These are phyloP conservation scores for Chaunax sp. DNA, from an alignment of 2,797 vertebrate genomes.

Conservation along the genomic window DNA sequence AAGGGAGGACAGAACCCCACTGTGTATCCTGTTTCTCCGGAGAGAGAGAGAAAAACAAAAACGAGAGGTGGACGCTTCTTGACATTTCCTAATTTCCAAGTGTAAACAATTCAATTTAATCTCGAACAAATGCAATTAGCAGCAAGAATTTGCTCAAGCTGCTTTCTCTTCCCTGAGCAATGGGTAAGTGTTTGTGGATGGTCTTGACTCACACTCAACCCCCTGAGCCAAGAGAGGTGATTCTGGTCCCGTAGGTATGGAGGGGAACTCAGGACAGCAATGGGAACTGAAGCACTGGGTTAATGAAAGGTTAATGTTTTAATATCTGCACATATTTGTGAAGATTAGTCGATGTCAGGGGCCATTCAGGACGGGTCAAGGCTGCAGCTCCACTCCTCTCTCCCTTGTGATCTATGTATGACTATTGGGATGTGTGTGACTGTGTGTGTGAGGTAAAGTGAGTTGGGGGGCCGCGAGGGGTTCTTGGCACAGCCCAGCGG, in stretches of 20 bases:
- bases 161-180: conserved; percentile 29
- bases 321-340: conserved; percentile 72
- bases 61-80: conserved; percentile 58
- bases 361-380: conserved; percentile 30
- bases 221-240: background rate
- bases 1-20: conserved; percentile 68
- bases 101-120: conserved; percentile 74
- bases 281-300: conserved; percentile 13
- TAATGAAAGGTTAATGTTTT: conserved; percentile 54
- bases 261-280: conserved; percentile 3
- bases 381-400: conserved; percentile 23
- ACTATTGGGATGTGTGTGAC: conserved; percentile 26
- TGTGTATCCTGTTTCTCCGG: conserved; percentile 55
- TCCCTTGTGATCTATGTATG: conserved; percentile 29
- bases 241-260: background rate
- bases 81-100: conserved; percentile 50
- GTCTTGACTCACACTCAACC: conserved; percentile 27
- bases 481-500: conserved; percentile 68
- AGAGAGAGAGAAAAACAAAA: conserved; percentile 39
- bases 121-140: conserved; percentile 76
- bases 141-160: conserved; percentile 69
- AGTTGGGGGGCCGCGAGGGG: conserved; percentile 41
- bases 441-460: conserved; percentile 13
- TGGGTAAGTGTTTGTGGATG: conserved; percentile 47
- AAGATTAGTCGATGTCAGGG: conserved; percentile 69